Evolutionary conservation across 1,140 invertebrate genomes (phyloP).

Genomic region (Ceratina calcarata): DNA sequence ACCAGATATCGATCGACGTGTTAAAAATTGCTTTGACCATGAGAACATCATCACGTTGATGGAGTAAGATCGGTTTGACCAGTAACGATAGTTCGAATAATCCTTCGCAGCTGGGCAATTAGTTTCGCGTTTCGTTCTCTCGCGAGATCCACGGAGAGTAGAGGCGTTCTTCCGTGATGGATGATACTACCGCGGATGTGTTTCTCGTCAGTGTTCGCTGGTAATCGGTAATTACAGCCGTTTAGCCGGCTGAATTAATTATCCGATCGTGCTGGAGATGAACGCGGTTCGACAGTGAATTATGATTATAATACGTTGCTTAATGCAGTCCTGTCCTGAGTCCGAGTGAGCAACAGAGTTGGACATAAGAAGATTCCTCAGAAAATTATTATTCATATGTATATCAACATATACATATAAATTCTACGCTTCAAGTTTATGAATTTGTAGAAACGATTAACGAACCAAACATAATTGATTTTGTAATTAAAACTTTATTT

Average conservation of each 20-base stretch:
- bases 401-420: too few species aligned
- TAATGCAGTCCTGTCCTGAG: not conserved
- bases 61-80: not conserved
- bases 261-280: not conserved
- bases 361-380: too few species aligned
- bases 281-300: not conserved
- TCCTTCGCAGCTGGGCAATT: not conserved
- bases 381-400: too few species aligned
- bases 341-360: too few species aligned
- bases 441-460: too few species aligned
- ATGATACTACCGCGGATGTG: slow-evolving; percentile 3
- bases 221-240: slow-evolving; percentile 1
- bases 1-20: too few species aligned
- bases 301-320: not conserved
- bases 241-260: slow-evolving; percentile 12
- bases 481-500: too few species aligned
- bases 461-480: too few species aligned
- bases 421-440: too few species aligned
- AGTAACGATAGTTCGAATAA: slow-evolving; percentile 1
- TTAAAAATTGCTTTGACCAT: not conserved
- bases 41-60: not conserved
- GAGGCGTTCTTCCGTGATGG: slow-evolving; percentile 2
- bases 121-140: not conserved
- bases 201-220: not conserved
- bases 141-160: not conserved